Evolutionary conservation across 2,888 invertebrate genomes (phyloP), one percentile per base, ranked within the genome.

Genomic region (Charanyca ferruginea): DNA sequence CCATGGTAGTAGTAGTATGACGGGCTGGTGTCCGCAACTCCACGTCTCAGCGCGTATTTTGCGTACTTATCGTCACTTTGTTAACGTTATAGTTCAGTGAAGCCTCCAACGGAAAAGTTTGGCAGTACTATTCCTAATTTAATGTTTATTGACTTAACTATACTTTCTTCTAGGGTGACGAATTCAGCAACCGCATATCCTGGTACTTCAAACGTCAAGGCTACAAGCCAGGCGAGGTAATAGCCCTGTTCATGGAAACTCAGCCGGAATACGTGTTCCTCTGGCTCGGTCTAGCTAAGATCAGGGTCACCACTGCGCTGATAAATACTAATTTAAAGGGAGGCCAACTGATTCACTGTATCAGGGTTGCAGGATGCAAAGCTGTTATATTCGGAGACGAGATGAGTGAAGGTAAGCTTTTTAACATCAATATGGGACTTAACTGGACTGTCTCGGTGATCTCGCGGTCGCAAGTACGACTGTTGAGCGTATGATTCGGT

Each of bases 221-320:
- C 0, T 93, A 94, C 77, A 91, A 94, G 60, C 92, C 96, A 58
- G 98, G 98, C 0, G 99, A 99, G 87, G 97, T 97, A 0, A 97
- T 99, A 11, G 98, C 98, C 0, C 91, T 99, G 16, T 96, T 98
- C 75, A 97, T 99, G 97, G 99, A 99, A 88, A 98, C 98, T 38
- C 96, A 98, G 25, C 98, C 98, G 0, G 98, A 99, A 89, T 99
- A 98, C 88, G 96, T 98, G 0, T 97, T 97, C 80, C 95, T 98
- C 1, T 99, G 99, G 99, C 94, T 99, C 5, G 99, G 99, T 0
- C 93, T 99, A 49, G 97, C 98, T 7, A 99, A 99, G 95, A 93
- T 98, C 45, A 97, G 98, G 53, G 96, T 98, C 0, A 95, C 97
- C 3, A 97, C 98, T 0, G 99, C 99, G 0, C 94, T 99, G 49